Conservation (phyloP, 2,113 vertebrate species). For the Hypocryptadius cinnamomeus region DNA sequence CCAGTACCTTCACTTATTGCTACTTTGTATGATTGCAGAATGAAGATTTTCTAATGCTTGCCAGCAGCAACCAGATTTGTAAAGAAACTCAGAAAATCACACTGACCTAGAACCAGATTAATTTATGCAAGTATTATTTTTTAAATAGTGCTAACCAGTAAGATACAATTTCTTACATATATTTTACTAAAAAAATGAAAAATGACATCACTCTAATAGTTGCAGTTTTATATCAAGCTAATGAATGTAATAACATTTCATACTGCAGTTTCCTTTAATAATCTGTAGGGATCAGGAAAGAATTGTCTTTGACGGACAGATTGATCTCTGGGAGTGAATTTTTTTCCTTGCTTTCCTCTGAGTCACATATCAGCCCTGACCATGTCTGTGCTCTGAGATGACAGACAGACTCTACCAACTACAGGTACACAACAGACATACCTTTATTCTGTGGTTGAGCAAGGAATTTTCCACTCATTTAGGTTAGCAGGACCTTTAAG, state of each 20-base stretch:
- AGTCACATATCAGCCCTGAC: neutral
- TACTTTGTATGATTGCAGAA: neutral
- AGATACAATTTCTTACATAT: neutral
- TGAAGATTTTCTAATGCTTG: neutral
- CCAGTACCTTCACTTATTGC: neutral
- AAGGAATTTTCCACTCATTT: neutral
- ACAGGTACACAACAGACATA: neutral
- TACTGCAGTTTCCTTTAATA: neutral
- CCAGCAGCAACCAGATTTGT: neutral
- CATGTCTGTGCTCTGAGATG: neutral
- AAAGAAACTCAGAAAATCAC: neutral
- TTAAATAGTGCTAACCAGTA: neutral
- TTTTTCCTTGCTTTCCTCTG: neutral
- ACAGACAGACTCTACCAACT: neutral
- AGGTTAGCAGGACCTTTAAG: neutral
- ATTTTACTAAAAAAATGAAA: neutral
- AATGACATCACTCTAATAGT: neutral
- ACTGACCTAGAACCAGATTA: neutral
- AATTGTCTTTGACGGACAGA: neutral
- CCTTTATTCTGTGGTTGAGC: neutral
- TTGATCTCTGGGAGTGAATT: neutral
- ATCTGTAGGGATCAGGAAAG: neutral
- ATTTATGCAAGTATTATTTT: neutral
- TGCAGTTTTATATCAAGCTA: neutral
- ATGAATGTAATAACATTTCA: neutral